Conservation (phyloP, 2,797 vertebrate genomes). For the Allobates femoralis region DNA sequence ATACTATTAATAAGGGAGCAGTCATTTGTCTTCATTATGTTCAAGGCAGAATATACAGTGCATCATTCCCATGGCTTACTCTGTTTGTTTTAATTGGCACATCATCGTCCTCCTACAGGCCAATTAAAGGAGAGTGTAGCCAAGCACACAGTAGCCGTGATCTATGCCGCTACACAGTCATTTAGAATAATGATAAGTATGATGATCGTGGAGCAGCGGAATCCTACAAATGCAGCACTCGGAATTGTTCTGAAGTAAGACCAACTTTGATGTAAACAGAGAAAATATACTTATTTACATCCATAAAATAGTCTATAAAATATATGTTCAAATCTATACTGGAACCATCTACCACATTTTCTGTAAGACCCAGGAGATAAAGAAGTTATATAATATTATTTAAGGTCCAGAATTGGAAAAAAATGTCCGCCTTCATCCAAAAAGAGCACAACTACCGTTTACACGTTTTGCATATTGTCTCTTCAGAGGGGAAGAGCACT, state of each 20-base stretch:
- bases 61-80: conserved; percentile 22
- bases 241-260: not conserved
- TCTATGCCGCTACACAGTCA: not conserved
- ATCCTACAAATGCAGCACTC: not conserved
- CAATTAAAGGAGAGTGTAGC: conserved; percentile 36
- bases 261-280: no score
- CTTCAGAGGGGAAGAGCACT: no score
- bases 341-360: no score
- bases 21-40: conserved; percentile 50
- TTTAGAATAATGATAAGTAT: not conserved
- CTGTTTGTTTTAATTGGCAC: conserved; percentile 57
- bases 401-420: no score
- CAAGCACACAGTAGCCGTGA: not conserved
- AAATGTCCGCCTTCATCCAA: no score
- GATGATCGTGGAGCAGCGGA: not conserved
- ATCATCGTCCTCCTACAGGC: conserved; percentile 21
- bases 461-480: no score
- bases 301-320: no score
- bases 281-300: no score
- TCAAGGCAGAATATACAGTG: conserved; percentile 4
- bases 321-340: no score
- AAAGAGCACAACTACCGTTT: no score
- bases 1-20: conserved; percentile 26
- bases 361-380: no score
- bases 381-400: no score